Percentiles rank a stretch among this genome's conserved stretches.
Evolutionary conservation across 2,888 invertebrate genomes (phyloP).

Genomic region (Julus scandinavius): DNA sequence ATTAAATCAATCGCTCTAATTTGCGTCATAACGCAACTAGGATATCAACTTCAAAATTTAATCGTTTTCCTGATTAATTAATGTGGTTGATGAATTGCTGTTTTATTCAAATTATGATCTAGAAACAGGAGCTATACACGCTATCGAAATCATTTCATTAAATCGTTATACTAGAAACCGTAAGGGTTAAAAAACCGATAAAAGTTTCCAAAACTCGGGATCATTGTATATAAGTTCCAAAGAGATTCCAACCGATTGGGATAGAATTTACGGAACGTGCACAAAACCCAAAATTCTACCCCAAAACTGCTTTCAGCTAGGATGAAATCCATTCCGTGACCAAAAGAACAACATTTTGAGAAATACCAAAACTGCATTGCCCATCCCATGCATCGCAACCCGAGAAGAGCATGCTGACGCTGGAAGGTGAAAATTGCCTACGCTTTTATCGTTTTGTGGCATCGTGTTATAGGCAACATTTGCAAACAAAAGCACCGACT

Average conservation of each 20-base stretch:
- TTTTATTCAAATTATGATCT: neutral
- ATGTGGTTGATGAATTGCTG: neutral
- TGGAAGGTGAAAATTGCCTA: neutral
- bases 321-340: no score
- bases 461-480: neutral
- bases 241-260: no score
- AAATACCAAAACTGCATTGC: neutral
- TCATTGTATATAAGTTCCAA: no score
- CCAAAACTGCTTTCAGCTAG: no score
- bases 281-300: no score
- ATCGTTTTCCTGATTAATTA: neutral
- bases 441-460: neutral
- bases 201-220: no score
- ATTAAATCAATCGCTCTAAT: neutral
- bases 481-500: conserved; percentile 1
- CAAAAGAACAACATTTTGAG: no score
- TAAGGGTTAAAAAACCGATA: no score
- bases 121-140: neutral
- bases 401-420: neutral
- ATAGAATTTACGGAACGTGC: no score
- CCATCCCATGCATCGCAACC: neutral
- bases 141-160: neutral
- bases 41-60: neutral
- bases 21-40: neutral
- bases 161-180: no score